Base-by-base conservation (phyloP, 1,140 invertebrate genomes). In the Pemphigus obesinymphae region DNA sequence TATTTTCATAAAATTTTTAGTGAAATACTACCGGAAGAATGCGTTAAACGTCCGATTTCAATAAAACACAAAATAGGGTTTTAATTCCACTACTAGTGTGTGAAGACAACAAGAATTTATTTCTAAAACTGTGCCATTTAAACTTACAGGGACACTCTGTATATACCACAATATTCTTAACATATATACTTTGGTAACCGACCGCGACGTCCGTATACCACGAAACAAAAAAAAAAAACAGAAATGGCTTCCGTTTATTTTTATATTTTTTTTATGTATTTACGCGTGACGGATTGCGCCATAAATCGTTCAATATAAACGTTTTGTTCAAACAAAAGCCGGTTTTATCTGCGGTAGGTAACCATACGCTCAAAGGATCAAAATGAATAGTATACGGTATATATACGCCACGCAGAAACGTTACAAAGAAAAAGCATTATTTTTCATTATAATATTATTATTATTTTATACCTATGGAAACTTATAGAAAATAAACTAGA, bases 291-390 rank as follows among this genome's bases (percentile, higher is more conserved):
- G 8, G 34, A 37, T 66, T 66, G 63, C 10, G 63, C 63, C 13
- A 66, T 66, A 66, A 66, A 66, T 66, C 63, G 34, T 66, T 66
- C 31, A 1, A 66, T 11, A 37, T n/a, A n/a, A n/a, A 70, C 68
- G 37, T 70, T 70, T 45, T 17, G 6, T 45, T 70, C 23, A 26
- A 45, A 70, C 68, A 70, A 70, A 43, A 45, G 68, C 68, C 37
- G 68, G 37, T 70, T 70, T 70, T 70, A 15, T 70, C 45, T 70
- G 23, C 68, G 13, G 68, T 45, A 34, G 26, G 53, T n/a, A n/a
- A n/a, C n/a, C n/a, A 1, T 23, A 45, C 37, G n/a, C n/a, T 70
- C 37, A 70, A 26, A 43, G 23, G 68, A 70, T 70, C 40, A 70
- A 45, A 70, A 70, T 43, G 40, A 45, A 26, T 45, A 23, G 45